phyloP scores from a whole-genome alignment of 2,113 vertebrate species.

The Amphiprion ocellaris region DNA sequence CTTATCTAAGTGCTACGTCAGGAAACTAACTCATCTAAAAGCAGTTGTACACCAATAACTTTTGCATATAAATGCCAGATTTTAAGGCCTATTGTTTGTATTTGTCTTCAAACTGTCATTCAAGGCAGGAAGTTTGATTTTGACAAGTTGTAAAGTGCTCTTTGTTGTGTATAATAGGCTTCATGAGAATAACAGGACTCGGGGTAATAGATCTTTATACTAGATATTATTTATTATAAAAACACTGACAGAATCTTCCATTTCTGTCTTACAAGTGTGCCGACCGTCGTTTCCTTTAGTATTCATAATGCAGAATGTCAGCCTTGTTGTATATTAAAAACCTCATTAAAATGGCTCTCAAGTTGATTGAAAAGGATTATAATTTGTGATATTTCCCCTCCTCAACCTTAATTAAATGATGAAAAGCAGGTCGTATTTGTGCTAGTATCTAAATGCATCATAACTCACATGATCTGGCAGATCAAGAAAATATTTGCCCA shows the following conservation, averaged over 20 bases:
- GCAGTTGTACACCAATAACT: not conserved
- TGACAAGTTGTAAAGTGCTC: constrained; percentile 23
- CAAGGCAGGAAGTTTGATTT: not conserved
- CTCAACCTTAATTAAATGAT: not conserved
- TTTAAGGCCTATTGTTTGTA: not conserved
- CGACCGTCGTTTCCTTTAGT: not conserved
- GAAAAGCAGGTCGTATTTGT: not conserved
- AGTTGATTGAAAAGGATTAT: constrained; percentile 5
- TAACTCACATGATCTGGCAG: not conserved
- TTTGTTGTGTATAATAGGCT: constrained; percentile 1
- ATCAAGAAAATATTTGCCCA: not conserved
- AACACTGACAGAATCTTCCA: no score
- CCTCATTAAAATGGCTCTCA: not conserved
- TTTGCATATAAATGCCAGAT: not conserved
- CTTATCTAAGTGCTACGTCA: not conserved
- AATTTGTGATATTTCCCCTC: not conserved
- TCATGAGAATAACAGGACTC: not conserved
- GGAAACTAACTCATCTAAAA: not conserved
- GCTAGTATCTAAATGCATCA: not conserved
- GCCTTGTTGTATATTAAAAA: not conserved
- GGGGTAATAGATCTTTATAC: not conserved
- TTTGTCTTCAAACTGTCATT: not conserved
- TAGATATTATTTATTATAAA: no score
- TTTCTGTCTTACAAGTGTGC: not conserved
- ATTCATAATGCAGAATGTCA: not conserved